Percentiles rank a stretch among this genome's conserved stretches.
phyloP scores from a whole-genome alignment of 2,888 invertebrate genomes.

The Macaria notata region DNA sequence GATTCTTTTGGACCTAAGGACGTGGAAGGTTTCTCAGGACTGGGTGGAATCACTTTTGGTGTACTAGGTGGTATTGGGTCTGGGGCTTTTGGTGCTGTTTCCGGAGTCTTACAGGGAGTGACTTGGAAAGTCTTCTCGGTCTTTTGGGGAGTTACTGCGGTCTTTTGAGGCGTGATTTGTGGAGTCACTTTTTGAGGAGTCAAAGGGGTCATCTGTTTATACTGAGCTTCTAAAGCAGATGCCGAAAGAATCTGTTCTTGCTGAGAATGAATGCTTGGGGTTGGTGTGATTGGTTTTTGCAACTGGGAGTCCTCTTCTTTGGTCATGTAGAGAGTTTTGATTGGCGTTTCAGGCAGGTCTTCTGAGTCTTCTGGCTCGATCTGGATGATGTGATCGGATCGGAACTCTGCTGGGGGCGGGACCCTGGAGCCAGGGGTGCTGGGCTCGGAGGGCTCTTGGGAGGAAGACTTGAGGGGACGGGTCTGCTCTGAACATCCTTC shows the following conservation, averaged over 20 bases:
- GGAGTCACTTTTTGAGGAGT: constrained; percentile 1
- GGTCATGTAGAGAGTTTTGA: constrained; percentile 59
- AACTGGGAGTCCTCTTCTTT: constrained; percentile 59
- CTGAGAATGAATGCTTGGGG: constrained; percentile 51
- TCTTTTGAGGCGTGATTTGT: neutral
- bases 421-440: constrained; percentile 55
- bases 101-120: neutral
- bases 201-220: constrained; percentile 38
- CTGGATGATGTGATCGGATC: constrained; percentile 48
- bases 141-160: neutral
- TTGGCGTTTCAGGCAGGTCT: constrained; percentile 51
- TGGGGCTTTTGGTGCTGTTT: neutral
- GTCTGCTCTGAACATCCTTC: constrained; percentile 60
- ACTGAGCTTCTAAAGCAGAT: constrained; percentile 56
- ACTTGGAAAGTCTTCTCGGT: neutral
- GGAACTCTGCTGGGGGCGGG: constrained; percentile 51
- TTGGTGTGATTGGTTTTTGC: constrained; percentile 67
- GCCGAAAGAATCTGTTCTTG: constrained; percentile 69
- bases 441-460: constrained; percentile 59
- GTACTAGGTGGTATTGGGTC: constrained; percentile 3
- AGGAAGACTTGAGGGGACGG: constrained; percentile 55
- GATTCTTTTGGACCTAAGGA: constrained; percentile 24
- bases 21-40: constrained; percentile 22
- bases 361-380: constrained; percentile 58
- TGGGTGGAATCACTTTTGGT: constrained; percentile 3